Percentiles rank a stretch among this genome's conserved stretches.
These are phyloP conservation scores for Climacteris rufus DNA, from an alignment of 2,113 vertebrate genomes.

Conservation along the genomic window DNA sequence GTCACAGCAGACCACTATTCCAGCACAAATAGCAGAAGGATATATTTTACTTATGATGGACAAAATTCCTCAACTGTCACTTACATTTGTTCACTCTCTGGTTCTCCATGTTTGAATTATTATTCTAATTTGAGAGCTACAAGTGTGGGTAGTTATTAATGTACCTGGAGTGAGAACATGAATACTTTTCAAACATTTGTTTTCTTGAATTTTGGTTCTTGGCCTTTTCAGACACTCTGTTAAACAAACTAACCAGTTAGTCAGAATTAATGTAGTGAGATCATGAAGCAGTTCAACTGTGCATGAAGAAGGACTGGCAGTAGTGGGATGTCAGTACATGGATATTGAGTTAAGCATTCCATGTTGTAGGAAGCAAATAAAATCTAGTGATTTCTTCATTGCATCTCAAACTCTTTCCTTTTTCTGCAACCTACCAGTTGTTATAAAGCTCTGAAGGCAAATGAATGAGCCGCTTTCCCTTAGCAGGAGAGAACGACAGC, in stretches of 20 bases:
- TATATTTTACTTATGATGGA: background rate
- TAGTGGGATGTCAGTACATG: background rate
- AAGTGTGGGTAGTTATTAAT: background rate
- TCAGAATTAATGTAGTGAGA: background rate
- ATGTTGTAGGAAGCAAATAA: background rate
- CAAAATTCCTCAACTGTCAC: background rate
- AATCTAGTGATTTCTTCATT: background rate
- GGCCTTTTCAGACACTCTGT: background rate
- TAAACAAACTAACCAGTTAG: background rate
- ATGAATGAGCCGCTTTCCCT: background rate
- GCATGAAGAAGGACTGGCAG: background rate
- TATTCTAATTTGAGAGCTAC: background rate
- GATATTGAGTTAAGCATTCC: background rate
- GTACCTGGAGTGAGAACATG: background rate
- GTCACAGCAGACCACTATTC: background rate
- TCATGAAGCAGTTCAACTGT: background rate
- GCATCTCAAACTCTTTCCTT: background rate
- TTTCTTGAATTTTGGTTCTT: background rate
- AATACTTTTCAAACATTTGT: background rate
- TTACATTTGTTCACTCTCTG: background rate
- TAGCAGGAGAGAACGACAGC: background rate
- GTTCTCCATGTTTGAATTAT: background rate
- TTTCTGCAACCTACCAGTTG: background rate
- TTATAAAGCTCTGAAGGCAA: background rate
- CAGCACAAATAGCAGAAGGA: background rate